Evolutionary conservation across 2,797 vertebrate genomes (phyloP), one percentile per base, ranked within the genome.

Genomic region (Paguma larvata): DNA sequence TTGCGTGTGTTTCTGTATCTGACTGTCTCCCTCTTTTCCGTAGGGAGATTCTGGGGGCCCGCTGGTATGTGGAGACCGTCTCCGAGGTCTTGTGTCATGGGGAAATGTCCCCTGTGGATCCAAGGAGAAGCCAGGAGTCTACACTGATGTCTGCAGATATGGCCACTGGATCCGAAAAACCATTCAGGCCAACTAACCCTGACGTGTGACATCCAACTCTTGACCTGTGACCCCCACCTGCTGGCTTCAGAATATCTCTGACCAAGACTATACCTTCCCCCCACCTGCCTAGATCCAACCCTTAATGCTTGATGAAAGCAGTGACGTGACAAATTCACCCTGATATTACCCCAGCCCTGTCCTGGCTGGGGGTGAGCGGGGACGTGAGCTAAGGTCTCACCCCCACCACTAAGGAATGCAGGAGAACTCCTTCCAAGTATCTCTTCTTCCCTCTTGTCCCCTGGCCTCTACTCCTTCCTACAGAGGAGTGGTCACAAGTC

Each of bases 31-130:
- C 3, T 91, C 15, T 0, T 25, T 4, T 56, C 83, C 48, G 0
- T n/a, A 98, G 98, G 98, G 98, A 0, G 98, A 98, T 56, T 98
- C 98, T 0, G 98, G 98, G 5, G 98, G 98, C 9, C 98, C 98
- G 0, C 88, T 98, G 51, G 94, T 98, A 10, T 98, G 98, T 62
- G 89, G 93, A 2, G 72, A 62, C 65, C 94, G 0, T 38, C 98
- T 98, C 82, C 98, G 98, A 23, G 98, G 98, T 2, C 94, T 98
- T 0, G 97, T 98, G 0, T 98, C 98, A 0, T 98, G 98, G 98
- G 98, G 98, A 1, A 96, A 98, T 7, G 27, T 96, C 70, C 98
- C 98, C 51, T 98, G 98, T 0, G 98, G 97, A 1, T 94, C 98
- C 8, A 97, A 94, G 67, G 59, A 85, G 46, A 95, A 98, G 21